Base-by-base conservation (phyloP, 2,888 invertebrate genomes). In the Unio delphinus region DNA sequence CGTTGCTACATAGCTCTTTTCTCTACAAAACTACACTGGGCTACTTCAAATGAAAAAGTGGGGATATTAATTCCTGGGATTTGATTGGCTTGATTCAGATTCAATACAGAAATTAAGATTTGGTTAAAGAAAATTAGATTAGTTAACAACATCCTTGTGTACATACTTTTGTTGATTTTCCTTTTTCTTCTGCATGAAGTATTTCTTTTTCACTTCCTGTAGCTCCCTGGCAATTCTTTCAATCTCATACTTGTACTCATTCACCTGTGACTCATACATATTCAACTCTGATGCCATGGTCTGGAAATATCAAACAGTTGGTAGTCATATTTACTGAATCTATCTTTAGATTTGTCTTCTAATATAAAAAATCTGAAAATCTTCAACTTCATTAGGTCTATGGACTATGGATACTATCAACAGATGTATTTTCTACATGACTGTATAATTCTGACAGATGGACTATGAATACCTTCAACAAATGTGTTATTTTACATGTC, bases 221-320 rank as follows among this genome's bases (percentile, higher is more conserved):
- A 94, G 88, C 70, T 95, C 94, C 26, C 90, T 90, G 65, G 91
- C 92, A 20, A 93, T 90, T 64, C 92, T 91, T 58, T 94, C 93
- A 67, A 94, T 85, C 78, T 94, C 93, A 62, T 92, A 88, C 75
- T 93, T 93, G 67, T 93, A 92, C 80, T 94, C 94, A 18, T 91
- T 89, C 34, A 93, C 91, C 90, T 94, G 93, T 15, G 92, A 90
- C 87, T 94, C 93, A 61, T 93, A 92, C 93, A 94, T 94, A 83
- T 92, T 94, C 68, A 94, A 85, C 87, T 95, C 94, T 80, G 92
- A 90, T n/a, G 92, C 89, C 78, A 93, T 84, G 76, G 92, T 90
- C 92, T 92, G 82, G 64, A 87, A 88, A 45, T 34, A 54, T 63
- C 20, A 45, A 74, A 75, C 15, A 54, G 54, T 11, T 58, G 23